Evolutionary conservation across 2,888 invertebrate species (phyloP), one percentile per base, ranked within the genome.

Genomic region (Corbicula japonica): DNA sequence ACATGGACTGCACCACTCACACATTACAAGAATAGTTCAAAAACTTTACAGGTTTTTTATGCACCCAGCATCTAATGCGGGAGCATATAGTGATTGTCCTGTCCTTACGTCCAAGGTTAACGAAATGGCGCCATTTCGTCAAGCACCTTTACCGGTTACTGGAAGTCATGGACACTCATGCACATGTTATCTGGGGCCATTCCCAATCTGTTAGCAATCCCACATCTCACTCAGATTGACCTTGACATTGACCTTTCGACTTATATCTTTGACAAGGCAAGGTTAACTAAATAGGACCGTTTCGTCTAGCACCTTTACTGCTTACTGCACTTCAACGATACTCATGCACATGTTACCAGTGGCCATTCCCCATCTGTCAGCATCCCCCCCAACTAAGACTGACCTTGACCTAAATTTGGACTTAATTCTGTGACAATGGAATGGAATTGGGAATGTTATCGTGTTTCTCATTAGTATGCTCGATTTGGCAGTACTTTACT

Each of bases 371-470:
- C 41, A 41, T 41, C 41, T 41, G 10, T 15, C 41, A 41, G n/a
- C n/a, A n/a, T n/a, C n/a, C 10, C 10, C 41, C 41, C 10, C 41
- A 12, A 10, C 41, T 41, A 12, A 41, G 18, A 12, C 32, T 54
- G 54, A 54, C 54, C 26, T 54, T 54, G 54, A 54, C 54, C 54
- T 54, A 54, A 54, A 28, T 54, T 28, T 54, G 54, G 48, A 48
- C 48, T 48, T 48, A 48, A 18, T 48, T 48, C 48, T 48, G 48
- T 48, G 48, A 48, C 48, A 48, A 48, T 48, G 48, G n/a, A n/a
- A 6, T 48, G 48, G 48, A 48, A 48, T 48, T 48, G 48, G 12
- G 48, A 48, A 48, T 48, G 18, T 48, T 48, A 48, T 18, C 48
- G 48, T 48, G 48, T 48, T 48, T 48, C 48, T 48, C 48, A 48